Evolutionary conservation across 2,797 vertebrate species (phyloP).

Genomic region (Anguilla megastoma): DNA sequence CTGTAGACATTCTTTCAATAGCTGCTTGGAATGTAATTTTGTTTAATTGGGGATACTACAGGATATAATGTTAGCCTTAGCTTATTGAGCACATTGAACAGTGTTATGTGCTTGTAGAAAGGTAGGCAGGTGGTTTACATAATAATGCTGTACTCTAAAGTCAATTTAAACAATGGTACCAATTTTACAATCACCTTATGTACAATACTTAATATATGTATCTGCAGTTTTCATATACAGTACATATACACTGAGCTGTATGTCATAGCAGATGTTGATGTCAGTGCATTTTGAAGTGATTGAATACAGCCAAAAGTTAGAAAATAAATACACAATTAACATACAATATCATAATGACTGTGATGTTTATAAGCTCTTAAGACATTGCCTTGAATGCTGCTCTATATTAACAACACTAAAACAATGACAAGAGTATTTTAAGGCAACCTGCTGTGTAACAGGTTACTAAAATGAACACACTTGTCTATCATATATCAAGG

Average conservation of each 20-base stretch:
- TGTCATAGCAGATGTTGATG: conserved; percentile 58
- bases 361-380: conserved; percentile 64
- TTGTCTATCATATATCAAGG: conserved; percentile 57
- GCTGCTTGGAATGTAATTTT: conserved; percentile 64
- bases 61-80: conserved; percentile 37
- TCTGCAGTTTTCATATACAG: conserved; percentile 44
- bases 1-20: conserved; percentile 51
- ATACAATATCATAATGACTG: conserved; percentile 59
- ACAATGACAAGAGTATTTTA: conserved; percentile 54
- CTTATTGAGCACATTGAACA: conserved; percentile 43
- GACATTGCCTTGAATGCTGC: conserved; percentile 52
- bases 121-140: conserved; percentile 46
- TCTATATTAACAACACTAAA: conserved; percentile 38
- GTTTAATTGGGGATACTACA: conserved; percentile 30
- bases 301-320: conserved; percentile 70
- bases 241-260: conserved; percentile 59
- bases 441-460: conserved; percentile 61
- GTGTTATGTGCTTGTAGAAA: conserved; percentile 45
- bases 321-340: conserved; percentile 58
- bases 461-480: conserved; percentile 53
- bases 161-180: conserved; percentile 57
- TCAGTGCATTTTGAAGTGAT: conserved; percentile 70
- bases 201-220: conserved; percentile 50
- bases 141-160: conserved; percentile 38
- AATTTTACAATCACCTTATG: conserved; percentile 78